Evolutionary conservation across 2,113 vertebrate species (phyloP), one percentile per base, ranked within the genome.

Genomic region (Pseudopipra pipra): DNA sequence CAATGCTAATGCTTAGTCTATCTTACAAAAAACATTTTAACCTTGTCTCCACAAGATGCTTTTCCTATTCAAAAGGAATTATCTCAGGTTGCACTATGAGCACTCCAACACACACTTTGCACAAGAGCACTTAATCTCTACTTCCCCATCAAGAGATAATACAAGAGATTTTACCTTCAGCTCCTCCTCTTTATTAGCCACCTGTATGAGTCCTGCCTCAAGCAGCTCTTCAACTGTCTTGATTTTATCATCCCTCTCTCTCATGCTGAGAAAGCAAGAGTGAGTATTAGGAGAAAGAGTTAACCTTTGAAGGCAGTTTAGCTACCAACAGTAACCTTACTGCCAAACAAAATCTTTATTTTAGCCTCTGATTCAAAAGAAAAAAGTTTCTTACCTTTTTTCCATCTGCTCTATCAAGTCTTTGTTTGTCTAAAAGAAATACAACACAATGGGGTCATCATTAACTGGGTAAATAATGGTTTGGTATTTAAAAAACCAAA

Each of bases 141-240:
- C 28, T 70, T 70, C 39, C 49, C 54, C 54, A 47, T 46, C 24
- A 52, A 52, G 73, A 95, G n/a, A 81, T 10, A 58, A 3, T 2
- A 20, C 1, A 2, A 54, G 58, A 56, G 59, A 58, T 62, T 94
- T 98, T 98, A 99, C 99, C 98, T 98, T 98, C 55, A 99, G 97
- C 63, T 99, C 98, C n/a, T 99, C 99, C 79, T 99, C 99, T 94
- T 99, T 99, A 94, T 99, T 99, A 86, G 99, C 99, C 97, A 99
- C 98, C 96, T 99, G 98, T 90, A 99, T 99, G 77, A 99, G 98
- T 74, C 99, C 99, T 85, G 98, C 97, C 96, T 99, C 99, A 86
- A 99, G 98, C 81, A 99, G 97, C 85, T 97, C 98, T 97, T 99
- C 99, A 44, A 99, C 98, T 0, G 98, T 99, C 97, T 98, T 99